Conservation (phyloP, 1,140 invertebrate genomes). For the Wiebesia pumilae region DNA sequence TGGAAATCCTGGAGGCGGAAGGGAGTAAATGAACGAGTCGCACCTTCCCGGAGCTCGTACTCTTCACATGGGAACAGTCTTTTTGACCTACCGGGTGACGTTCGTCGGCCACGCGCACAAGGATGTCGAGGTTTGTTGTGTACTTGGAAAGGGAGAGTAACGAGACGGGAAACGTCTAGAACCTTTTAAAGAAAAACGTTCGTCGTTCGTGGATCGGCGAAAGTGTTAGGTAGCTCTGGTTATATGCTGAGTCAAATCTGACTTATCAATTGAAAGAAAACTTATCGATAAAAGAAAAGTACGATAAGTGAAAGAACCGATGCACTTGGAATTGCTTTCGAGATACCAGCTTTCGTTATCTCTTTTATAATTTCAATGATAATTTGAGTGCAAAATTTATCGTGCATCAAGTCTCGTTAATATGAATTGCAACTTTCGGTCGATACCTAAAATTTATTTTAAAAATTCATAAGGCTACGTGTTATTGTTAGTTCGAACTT, state of each 20-base stretch:
- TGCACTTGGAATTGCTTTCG: background rate
- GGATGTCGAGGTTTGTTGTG: constrained; percentile 39
- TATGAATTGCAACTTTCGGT: no score
- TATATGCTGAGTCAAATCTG: constrained; percentile 6
- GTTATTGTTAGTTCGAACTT: no score
- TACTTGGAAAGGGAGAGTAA: background rate
- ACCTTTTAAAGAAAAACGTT: constrained; percentile 56
- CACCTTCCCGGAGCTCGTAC: background rate
- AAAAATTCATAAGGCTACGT: no score
- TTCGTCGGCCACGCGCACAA: constrained; percentile 48
- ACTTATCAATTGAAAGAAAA: background rate
- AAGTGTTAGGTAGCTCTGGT: constrained; percentile 45
- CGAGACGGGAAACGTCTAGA: background rate
- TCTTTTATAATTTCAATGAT: no score
- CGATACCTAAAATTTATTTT: no score
- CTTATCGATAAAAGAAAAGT: no score
- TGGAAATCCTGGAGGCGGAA: constrained; percentile 57
- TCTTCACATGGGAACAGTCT: constrained; percentile 59
- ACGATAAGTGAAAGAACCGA: background rate
- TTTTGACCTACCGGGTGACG: constrained; percentile 52
- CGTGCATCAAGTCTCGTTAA: no score
- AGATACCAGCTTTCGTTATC: background rate
- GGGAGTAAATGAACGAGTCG: background rate
- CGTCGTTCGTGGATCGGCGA: constrained; percentile 57
- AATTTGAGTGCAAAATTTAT: no score